Conservation (phyloP, 2,888 invertebrate species). For the Nomada fucata region DNA sequence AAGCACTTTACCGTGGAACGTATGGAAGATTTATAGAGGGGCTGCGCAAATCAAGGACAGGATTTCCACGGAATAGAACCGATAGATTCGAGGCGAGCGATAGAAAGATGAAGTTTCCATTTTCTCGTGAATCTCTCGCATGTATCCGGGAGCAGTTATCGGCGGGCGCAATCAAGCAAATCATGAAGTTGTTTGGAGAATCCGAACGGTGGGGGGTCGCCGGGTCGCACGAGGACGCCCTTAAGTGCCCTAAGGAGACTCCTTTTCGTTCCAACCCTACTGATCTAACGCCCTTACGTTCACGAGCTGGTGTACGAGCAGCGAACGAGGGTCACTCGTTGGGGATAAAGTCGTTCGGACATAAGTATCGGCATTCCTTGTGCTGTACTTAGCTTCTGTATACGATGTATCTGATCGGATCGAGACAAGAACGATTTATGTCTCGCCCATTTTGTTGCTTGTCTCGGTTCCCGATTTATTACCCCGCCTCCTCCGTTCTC, state of each 20-base stretch:
- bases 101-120: slow-evolving; percentile 54
- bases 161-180: slow-evolving; percentile 79
- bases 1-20: slow-evolving; percentile 1
- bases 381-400: slow-evolving; percentile 63
- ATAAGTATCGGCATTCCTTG: slow-evolving; percentile 64
- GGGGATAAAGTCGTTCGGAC: slow-evolving; percentile 69
- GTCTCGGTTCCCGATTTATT: slow-evolving; percentile 44
- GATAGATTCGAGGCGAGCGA: slow-evolving; percentile 51
- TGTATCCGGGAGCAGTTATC: slow-evolving; percentile 71
- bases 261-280: slow-evolving; percentile 78
- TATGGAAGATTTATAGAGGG: slow-evolving; percentile 6
- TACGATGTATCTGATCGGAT: slow-evolving; percentile 57
- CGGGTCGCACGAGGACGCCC: slow-evolving; percentile 77
- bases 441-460: slow-evolving; percentile 46
- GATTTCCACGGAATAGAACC: slow-evolving; percentile 10
- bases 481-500: not conserved
- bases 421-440: slow-evolving; percentile 56
- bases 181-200: slow-evolving; percentile 80
- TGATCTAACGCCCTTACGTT: slow-evolving; percentile 77
- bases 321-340: slow-evolving; percentile 71
- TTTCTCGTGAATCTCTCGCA: slow-evolving; percentile 62
- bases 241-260: slow-evolving; percentile 82
- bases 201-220: slow-evolving; percentile 60
- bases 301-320: slow-evolving; percentile 74
- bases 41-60: slow-evolving; percentile 21